Base-by-base conservation (phyloP, 2,888 invertebrate species). In the Ceraclea dissimilis region DNA sequence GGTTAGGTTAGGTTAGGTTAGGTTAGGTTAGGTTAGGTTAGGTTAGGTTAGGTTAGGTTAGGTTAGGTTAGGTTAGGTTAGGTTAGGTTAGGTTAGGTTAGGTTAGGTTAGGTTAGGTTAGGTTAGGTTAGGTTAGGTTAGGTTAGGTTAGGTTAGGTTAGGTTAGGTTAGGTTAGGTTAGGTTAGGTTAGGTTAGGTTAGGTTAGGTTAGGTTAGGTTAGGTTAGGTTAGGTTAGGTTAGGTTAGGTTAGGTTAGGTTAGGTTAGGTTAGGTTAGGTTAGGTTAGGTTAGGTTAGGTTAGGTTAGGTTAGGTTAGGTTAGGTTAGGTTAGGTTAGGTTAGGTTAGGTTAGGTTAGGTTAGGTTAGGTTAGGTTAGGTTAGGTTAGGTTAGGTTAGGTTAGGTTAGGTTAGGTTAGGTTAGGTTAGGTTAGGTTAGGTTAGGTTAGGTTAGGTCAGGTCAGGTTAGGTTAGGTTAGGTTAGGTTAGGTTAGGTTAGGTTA, bases 71-170 rank as follows among this genome's bases (percentile, higher is more conserved):
- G 47, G 47, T 47, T 47, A 47, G 47, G 47, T 51, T 34, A 39
- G 51, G 33, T 51, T 34, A 39, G 51, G 33, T 51, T 34, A 39
- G 51, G 33, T n/a, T 51, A 51, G 51, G 51, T 51, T 51, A 51
- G 51, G 51, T 51, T 51, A 51, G 51, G 51, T 51, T 51, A 39
- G 39, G 51, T 51, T 51, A 51, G 51, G 51, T 33, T 51, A 34
- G 39, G 51, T 33, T 51, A 34, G 39, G 51, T 17, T 51, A 34
- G 39, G 51, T 33, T 51, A 34, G 39, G 51, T 51, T 51, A 51
- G 51, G 51, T 51, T 51, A 51, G 51, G 51, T 51, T 51, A 51
- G 51, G 51, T 51, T 19, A 20, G 51, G 17, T 51, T 19, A 20
- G 51, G 17, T 51, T 19, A 18, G 51, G 51, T 33, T 51, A 39